Evolutionary conservation across 1,140 invertebrate genomes (phyloP).

Genomic region (Aphidius gifuensis): DNA sequence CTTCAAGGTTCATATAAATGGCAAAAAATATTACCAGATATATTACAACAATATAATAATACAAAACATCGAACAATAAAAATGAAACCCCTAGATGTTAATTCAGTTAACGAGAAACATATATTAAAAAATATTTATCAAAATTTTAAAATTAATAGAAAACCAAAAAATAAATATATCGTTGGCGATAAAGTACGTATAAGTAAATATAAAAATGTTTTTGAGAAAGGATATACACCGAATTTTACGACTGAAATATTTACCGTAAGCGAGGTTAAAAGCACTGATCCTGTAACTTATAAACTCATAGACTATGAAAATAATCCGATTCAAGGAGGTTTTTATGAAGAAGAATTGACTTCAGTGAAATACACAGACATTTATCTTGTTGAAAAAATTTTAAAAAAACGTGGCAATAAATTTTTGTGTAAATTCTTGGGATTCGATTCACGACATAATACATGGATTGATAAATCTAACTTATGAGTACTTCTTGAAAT

Average conservation of each 20-base stretch:
- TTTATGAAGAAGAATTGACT: background rate
- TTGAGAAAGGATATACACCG: slow-evolving; percentile 4
- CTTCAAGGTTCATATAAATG: background rate
- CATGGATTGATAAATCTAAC: no score
- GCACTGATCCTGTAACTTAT: background rate
- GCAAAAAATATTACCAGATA: background rate
- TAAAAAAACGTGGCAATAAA: no score
- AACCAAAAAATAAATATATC: background rate
- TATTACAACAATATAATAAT: background rate
- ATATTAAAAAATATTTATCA: background rate
- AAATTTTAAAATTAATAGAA: background rate
- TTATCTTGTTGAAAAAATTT: background rate
- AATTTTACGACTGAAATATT: slow-evolving; percentile 10
- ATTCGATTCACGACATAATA: no score
- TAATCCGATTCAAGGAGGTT: background rate
- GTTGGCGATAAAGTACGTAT: slow-evolving; percentile 11
- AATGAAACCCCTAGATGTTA: slow-evolving; percentile 9
- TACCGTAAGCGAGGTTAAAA: background rate
- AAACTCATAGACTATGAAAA: background rate
- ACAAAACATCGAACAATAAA: background rate
- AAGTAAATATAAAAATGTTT: slow-evolving; percentile 9
- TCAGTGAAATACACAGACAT: background rate
- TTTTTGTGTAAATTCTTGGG: no score
- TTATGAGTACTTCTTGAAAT: no score
- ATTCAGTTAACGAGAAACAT: slow-evolving; percentile 3